Evolutionary conservation across 2,113 vertebrate species (phyloP).

Genomic region (Bos taurus): DNA sequence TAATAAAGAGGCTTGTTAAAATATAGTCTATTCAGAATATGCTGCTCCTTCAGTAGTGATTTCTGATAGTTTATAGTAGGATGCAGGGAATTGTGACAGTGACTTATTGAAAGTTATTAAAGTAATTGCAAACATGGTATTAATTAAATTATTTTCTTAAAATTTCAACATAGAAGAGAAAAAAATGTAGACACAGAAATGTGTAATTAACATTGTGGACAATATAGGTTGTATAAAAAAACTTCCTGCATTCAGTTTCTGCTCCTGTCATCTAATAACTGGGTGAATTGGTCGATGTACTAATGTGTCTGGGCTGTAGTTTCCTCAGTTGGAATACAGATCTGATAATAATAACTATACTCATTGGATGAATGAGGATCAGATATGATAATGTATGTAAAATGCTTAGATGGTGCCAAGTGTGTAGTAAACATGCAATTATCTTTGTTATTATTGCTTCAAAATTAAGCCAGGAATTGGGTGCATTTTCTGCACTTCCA

Average conservation of each 20-base stretch:
- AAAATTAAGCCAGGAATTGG: not conserved
- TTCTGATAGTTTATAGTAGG: not conserved
- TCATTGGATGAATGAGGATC: not conserved
- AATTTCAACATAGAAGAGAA: not conserved
- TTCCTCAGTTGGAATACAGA: not conserved
- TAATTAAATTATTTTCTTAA: constrained; percentile 38
- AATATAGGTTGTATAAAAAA: not conserved
- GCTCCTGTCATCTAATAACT: not conserved
- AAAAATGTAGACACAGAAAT: not conserved
- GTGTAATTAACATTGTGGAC: not conserved
- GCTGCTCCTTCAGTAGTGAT: not conserved
- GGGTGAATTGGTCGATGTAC: not conserved
- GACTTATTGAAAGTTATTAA: not conserved
- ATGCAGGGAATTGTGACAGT: not conserved
- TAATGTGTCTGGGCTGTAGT: not conserved
- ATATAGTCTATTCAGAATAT: not conserved
- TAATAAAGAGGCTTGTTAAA: not conserved
- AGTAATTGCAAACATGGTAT: not conserved
- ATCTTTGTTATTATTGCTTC: not conserved
- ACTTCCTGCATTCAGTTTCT: not conserved
- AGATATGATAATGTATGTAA: not conserved
- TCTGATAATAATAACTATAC: not conserved
- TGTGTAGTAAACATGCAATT: not conserved
- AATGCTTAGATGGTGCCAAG: not conserved
- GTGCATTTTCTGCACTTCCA: not conserved